These are phyloP conservation scores for Brachylomia viminalis DNA, from an alignment of 2,888 invertebrate genomes.

Conservation along the genomic window DNA sequence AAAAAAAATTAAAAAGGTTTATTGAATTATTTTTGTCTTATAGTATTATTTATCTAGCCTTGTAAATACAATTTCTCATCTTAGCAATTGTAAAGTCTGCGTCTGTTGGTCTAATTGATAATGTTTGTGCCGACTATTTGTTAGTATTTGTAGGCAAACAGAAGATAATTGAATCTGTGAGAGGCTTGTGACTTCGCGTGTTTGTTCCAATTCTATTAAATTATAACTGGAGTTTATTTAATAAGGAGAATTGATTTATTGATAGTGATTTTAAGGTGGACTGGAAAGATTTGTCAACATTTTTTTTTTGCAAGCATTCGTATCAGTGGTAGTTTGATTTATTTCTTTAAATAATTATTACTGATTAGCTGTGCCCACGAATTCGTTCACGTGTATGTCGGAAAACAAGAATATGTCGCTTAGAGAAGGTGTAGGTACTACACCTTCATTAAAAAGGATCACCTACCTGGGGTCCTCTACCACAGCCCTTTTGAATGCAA, in stretches of 20 bases:
- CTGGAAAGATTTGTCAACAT: background rate
- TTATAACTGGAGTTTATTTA: slow-evolving; percentile 35
- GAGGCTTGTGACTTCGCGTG: slow-evolving; percentile 24
- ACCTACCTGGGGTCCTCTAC: too few species aligned
- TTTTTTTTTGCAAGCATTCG: background rate
- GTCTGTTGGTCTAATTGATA: slow-evolving; percentile 39
- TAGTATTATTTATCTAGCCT: background rate
- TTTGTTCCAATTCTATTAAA: slow-evolving; percentile 39
- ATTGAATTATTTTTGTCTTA: too few species aligned
- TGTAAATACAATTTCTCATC: background rate
- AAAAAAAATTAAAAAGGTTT: too few species aligned
- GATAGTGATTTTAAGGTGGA: slow-evolving; percentile 2
- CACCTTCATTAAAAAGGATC: too few species aligned
- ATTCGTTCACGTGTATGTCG: too few species aligned
- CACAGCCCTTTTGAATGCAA: too few species aligned
- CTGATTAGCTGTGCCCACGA: too few species aligned
- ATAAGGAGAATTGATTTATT: slow-evolving; percentile 22
- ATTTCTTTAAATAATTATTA: background rate
- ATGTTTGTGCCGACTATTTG: slow-evolving; percentile 39
- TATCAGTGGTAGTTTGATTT: background rate
- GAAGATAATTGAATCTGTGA: slow-evolving; percentile 47
- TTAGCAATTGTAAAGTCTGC: slow-evolving; percentile 16
- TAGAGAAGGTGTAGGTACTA: too few species aligned
- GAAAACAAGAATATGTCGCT: too few species aligned
- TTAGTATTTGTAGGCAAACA: slow-evolving; percentile 40